A percentile compares a stretch with the other conserved stretches of the same genome.
Evolutionary conservation across 2,113 vertebrate species (phyloP).

Genomic region (Pelecanus crispus): DNA sequence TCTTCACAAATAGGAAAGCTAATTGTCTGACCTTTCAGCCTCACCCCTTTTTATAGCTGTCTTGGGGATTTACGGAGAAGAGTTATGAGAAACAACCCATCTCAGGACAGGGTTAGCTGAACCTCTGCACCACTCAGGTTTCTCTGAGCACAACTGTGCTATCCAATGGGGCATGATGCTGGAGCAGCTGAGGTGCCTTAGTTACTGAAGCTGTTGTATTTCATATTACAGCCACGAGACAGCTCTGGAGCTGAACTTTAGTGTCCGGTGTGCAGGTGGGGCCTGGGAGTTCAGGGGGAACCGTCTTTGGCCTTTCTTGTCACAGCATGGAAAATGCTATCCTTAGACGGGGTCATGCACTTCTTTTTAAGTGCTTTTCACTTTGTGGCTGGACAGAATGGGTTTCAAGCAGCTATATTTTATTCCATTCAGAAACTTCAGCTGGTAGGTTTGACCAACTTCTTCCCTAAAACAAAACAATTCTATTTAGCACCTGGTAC

Average conservation of each 20-base stretch:
- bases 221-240: background rate
- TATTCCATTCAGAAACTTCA: background rate
- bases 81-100: background rate
- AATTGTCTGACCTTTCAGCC: slow-evolving; percentile 35
- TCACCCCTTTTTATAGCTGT: slow-evolving; percentile 8
- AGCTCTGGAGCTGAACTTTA: background rate
- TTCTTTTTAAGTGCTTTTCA: background rate
- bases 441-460: background rate
- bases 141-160: background rate
- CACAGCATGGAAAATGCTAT: background rate
- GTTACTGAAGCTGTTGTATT: background rate
- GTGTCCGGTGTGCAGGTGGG: background rate
- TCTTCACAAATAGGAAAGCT: background rate
- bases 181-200: background rate
- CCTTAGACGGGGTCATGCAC: background rate
- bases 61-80: background rate
- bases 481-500: background rate
- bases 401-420: background rate
- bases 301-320: background rate
- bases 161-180: background rate
- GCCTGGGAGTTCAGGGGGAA: background rate
- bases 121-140: background rate
- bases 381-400: background rate
- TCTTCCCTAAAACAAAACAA: background rate
- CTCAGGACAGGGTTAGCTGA: background rate